Conservation (phyloP, 1,140 invertebrate species). For the Drosophila ironensis region DNA sequence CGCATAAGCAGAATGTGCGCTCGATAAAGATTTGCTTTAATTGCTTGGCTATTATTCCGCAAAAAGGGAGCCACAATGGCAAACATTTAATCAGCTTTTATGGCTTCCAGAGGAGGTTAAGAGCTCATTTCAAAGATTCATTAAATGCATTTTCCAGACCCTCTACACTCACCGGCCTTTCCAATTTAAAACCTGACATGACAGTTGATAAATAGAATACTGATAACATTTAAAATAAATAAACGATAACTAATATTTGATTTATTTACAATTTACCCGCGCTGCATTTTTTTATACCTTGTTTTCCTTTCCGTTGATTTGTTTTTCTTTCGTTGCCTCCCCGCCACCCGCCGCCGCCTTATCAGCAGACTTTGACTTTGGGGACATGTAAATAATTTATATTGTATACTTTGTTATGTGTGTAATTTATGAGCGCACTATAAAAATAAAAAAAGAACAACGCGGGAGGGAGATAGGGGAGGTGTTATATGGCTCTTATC, state of each 20-base stretch:
- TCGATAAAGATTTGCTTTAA: conserved; percentile 37
- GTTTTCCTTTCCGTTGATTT: conserved; percentile 29
- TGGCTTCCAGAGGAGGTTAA: background rate
- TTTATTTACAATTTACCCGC: conserved; percentile 61
- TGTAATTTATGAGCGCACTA: conserved; percentile 72
- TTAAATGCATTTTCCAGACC: too few relatives aligned
- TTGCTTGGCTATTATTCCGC: conserved; percentile 25
- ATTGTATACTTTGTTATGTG: conserved; percentile 73
- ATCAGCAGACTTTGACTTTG: conserved; percentile 78
- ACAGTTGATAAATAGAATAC: conserved; percentile 10
- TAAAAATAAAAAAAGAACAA: conserved; percentile 10
- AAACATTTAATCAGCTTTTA: conserved; percentile 13
- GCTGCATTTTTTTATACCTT: conserved; percentile 36
- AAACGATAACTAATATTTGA: conserved; percentile 62
- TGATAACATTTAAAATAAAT: conserved; percentile 34
- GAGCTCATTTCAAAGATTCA: too few relatives aligned
- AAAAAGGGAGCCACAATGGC: conserved; percentile 5
- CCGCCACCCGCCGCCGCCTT: conserved; percentile 20
- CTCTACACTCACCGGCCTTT: too few relatives aligned
- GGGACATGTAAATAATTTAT: conserved; percentile 80
- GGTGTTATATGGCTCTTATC: conserved; percentile 61
- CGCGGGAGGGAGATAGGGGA: conserved; percentile 2
- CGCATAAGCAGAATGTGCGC: conserved; percentile 25
- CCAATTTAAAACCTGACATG: conserved; percentile 8
- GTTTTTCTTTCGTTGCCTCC: conserved; percentile 9